Base-by-base conservation (phyloP, 2,113 vertebrate genomes). In the Lonchura striata region DNA sequence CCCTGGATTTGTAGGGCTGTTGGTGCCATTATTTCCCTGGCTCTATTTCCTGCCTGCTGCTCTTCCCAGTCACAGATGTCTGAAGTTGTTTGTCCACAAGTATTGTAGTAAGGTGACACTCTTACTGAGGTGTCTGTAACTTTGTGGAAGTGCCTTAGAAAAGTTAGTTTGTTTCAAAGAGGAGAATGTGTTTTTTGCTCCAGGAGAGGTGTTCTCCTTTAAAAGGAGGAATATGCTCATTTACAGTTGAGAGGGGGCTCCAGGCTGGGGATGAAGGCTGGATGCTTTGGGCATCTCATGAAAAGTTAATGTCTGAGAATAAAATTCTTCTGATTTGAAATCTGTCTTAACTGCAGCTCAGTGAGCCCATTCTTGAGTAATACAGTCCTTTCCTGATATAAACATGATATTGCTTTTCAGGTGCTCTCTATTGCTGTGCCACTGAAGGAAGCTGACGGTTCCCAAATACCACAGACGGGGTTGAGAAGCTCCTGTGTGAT, bases 221-320 rank as follows among this genome's bases (percentile, higher is more conserved):
- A 27, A 37, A 54, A 60, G 30, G 11, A 75, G 23, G 2, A 35
- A 37, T n/a, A 30, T 7, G 19, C 30, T 24, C 4, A 6, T 35
- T 44, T 60, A 6, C 6, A 6, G 20, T 54, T 12, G 14, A 41
- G 61, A 56, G 2, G 1, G 5, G 11, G 2, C 13, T 47, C 18
- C 10, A 35, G 66, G 41, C 47, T 57, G 23, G 19, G 21, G 15
- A 13, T 10, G 11, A 44, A 82, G 30, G 8, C 20, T 50, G 35
- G 8, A 9, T 35, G 4, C 79, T 82, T 42, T 64, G 53, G 64
- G 20, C 7, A 3, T 79, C 1, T 59, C 8, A 2, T 5, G 27
- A 47, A 37, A 44, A 53, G 11, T 5, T 59, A 0, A 0, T 12
- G 13, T 27, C 9, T 50, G 15, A 59, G 25, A 30, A 13, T 39